These are phyloP conservation scores for Acrocephalus arundinaceus DNA, from an alignment of 2,113 vertebrate genomes.

Conservation along the genomic window DNA sequence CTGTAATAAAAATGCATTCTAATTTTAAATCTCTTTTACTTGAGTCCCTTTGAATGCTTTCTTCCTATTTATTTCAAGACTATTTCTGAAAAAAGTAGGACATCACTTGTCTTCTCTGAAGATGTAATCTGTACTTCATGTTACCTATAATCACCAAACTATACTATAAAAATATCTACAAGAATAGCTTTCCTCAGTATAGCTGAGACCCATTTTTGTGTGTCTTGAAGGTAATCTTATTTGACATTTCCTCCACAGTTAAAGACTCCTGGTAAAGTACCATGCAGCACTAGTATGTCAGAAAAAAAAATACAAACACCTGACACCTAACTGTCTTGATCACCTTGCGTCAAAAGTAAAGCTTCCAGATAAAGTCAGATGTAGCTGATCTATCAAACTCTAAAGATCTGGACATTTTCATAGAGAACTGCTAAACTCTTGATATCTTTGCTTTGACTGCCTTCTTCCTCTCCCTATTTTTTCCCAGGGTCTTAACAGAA, in stretches of 20 bases:
- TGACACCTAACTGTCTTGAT: background rate
- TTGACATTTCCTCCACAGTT: background rate
- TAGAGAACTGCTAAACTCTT: background rate
- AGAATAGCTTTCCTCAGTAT: background rate
- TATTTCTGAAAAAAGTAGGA: background rate
- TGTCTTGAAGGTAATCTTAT: background rate
- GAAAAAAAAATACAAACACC: background rate
- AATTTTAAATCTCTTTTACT: background rate
- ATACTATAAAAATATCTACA: background rate
- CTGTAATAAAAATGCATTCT: background rate
- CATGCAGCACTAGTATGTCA: background rate
- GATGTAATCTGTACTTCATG: background rate
- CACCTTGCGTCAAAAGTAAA: background rate
- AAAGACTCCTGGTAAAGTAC: background rate
- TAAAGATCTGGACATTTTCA: background rate
- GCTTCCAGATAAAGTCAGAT: background rate
- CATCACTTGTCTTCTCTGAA: background rate
- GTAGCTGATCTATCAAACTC: background rate
- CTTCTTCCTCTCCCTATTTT: background rate
- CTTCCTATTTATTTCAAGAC: background rate
- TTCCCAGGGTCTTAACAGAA: background rate
- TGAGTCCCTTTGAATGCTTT: background rate
- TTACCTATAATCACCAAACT: background rate
- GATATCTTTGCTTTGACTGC: background rate
- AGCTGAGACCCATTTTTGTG: background rate